Conservation (phyloP, 1,140 invertebrate genomes). For the Carcinoscorpius rotundicauda region DNA sequence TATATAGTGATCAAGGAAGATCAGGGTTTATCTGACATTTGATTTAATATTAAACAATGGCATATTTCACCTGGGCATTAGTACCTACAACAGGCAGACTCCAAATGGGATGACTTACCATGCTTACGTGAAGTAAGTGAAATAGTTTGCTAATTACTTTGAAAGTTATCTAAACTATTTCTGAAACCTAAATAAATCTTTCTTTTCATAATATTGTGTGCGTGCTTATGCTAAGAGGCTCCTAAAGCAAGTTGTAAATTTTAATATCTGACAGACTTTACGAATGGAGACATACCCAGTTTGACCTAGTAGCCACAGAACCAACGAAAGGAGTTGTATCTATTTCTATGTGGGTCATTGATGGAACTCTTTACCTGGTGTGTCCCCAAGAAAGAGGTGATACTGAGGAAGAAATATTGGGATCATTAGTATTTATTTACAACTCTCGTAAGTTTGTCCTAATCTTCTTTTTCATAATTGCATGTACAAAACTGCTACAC, state of each 20-base stretch:
- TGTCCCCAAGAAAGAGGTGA: constrained; percentile 3
- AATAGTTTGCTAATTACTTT: no score
- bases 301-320: constrained; percentile 6
- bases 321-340: background rate
- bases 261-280: constrained; percentile 6
- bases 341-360: constrained; percentile 7
- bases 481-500: background rate
- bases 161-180: no score
- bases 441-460: constrained; percentile 6
- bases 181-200: no score
- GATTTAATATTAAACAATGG: constrained; percentile 3
- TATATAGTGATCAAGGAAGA: no score
- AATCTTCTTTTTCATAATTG: background rate
- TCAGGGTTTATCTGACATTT: constrained; percentile 6
- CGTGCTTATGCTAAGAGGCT: background rate
- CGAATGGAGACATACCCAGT: constrained; percentile 13
- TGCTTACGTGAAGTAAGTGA: background rate
- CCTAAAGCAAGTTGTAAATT: constrained; percentile 1
- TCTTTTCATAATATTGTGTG: background rate
- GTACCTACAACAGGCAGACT: background rate
- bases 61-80: constrained; percentile 6
- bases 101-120: background rate
- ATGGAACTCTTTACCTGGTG: constrained; percentile 11
- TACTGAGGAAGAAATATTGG: background rate
- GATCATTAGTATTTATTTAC: constrained; percentile 8